These are phyloP conservation scores for Lycodopsis pacificus DNA, from an alignment of 2,797 vertebrate species.

Conservation along the genomic window DNA sequence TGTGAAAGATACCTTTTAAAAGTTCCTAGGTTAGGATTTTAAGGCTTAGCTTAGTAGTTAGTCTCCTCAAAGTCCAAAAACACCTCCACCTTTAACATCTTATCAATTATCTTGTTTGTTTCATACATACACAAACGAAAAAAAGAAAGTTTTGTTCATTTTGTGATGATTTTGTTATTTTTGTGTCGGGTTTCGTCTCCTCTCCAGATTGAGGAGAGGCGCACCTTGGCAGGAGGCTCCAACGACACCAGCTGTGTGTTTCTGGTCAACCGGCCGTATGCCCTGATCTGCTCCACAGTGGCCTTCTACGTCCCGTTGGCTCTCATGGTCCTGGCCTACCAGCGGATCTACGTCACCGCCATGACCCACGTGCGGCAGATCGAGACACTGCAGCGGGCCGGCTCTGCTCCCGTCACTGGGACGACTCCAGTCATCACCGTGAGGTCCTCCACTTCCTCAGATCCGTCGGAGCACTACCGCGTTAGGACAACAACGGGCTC, in stretches of 20 bases:
- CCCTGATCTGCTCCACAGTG: constrained; percentile 86
- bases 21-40: neutral
- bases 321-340: constrained; percentile 88
- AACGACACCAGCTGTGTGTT: constrained; percentile 87
- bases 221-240: constrained; percentile 44
- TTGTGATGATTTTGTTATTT: neutral
- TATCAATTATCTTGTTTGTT: too few species aligned
- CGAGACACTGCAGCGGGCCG: constrained; percentile 84
- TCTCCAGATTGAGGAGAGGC: constrained; percentile 80
- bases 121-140: too few species aligned
- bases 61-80: neutral
- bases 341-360: constrained; percentile 87
- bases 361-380: constrained; percentile 87
- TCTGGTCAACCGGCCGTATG: constrained; percentile 86
- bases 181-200: neutral
- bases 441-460: constrained; percentile 69
- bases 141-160: too few species aligned
- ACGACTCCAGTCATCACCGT: constrained; percentile 16
- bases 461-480: constrained; percentile 60
- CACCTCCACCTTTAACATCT: neutral
- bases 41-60: neutral
- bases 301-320: constrained; percentile 87
- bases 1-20: neutral
- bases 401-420: constrained; percentile 75
- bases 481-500: constrained; percentile 37